A percentile compares a stretch with the other conserved stretches of the same genome.
Evolutionary conservation across 1,140 invertebrate species (phyloP).

Genomic region (Camponotus pennsylvanicus): DNA sequence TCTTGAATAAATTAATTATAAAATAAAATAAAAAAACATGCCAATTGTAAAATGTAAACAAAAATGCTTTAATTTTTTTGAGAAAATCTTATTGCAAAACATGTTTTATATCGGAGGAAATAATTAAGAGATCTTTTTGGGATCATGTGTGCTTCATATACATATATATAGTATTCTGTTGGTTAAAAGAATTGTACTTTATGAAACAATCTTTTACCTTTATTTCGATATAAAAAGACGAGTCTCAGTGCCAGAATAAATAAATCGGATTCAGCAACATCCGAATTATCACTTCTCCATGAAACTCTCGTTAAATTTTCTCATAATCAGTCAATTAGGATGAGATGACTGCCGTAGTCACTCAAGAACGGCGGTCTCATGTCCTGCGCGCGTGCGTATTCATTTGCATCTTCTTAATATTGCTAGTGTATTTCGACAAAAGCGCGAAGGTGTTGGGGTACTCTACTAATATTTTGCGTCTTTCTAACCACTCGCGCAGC

Average conservation of each 20-base stretch:
- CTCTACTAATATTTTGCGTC: conserved; percentile 83
- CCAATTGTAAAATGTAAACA: conserved; percentile 1
- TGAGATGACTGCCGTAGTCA: not conserved
- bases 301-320: not conserved
- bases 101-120: not conserved
- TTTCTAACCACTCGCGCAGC: conserved; percentile 91
- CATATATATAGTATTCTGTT: not conserved
- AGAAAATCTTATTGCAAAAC: conserved; percentile 20
- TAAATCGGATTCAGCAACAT: conserved; percentile 13
- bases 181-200: not conserved
- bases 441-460: conserved; percentile 87
- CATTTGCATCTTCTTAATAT: not conserved
- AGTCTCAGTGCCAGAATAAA: conserved; percentile 2
- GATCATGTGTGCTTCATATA: conserved; percentile 1
- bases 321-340: conserved; percentile 1
- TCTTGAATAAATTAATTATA: conserved; percentile 5
- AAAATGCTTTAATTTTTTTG: not conserved
- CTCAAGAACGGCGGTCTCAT: not conserved
- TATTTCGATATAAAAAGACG: conserved; percentile 19
- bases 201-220: not conserved
- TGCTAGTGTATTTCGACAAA: conserved; percentile 87
- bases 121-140: conserved; percentile 36
- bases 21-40: not conserved
- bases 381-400: not conserved
- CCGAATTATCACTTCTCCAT: conserved; percentile 1